Conservation (phyloP, 2,797 vertebrate species). For the Telmatherina bonti region DNA sequence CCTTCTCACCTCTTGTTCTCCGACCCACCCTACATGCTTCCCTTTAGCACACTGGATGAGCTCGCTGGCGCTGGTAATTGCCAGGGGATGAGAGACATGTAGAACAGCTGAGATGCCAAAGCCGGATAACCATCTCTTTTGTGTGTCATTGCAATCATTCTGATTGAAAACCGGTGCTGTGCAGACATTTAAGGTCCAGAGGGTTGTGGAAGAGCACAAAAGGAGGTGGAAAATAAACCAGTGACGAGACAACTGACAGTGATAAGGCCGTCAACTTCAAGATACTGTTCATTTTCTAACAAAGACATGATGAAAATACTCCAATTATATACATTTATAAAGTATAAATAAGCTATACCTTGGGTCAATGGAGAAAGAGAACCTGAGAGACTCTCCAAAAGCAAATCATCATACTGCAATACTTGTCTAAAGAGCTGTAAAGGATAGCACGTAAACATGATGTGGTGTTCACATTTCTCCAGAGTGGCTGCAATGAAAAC, state of each 20-base stretch:
- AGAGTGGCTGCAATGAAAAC: slow-evolving; percentile 1
- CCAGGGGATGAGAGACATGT: slow-evolving; percentile 72
- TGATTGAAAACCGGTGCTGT: slow-evolving; percentile 29
- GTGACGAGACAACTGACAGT: slow-evolving; percentile 36
- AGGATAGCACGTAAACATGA: background rate
- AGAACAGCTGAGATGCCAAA: slow-evolving; percentile 56
- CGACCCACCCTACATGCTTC: slow-evolving; percentile 39
- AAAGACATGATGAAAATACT: background rate
- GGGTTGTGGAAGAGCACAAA: slow-evolving; percentile 24
- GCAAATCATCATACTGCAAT: background rate
- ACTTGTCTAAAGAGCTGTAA: background rate
- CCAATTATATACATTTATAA: background rate
- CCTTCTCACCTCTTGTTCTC: slow-evolving; percentile 55
- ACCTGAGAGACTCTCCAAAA: background rate
- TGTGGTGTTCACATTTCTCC: background rate
- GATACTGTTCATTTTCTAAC: slow-evolving; percentile 28
- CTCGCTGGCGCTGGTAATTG: slow-evolving; percentile 65
- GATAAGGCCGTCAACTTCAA: slow-evolving; percentile 9
- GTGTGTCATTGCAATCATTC: slow-evolving; percentile 52
- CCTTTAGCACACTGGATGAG: slow-evolving; percentile 55
- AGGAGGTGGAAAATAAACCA: slow-evolving; percentile 46
- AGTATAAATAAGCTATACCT: too few relatives aligned
- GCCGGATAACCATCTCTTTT: slow-evolving; percentile 59
- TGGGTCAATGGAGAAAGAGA: slow-evolving; percentile 27
- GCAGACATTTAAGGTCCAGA: slow-evolving; percentile 21